Evolutionary conservation across 2,113 vertebrate species (phyloP), one percentile per base, ranked within the genome.

Genomic region (Lonchura striata): DNA sequence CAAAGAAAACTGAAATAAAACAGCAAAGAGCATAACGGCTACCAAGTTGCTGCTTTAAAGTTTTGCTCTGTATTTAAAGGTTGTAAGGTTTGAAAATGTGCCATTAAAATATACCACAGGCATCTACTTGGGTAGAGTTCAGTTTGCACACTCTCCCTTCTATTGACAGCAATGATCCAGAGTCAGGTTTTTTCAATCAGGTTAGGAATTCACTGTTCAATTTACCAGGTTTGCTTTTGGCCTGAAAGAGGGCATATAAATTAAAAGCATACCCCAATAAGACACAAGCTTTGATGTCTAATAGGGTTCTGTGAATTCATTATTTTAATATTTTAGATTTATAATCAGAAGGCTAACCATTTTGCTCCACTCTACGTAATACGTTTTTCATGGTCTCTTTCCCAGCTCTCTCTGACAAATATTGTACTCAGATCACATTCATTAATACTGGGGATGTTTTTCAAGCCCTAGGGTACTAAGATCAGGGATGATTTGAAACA

Each of bases 291-390:
- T 96, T 96, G 94, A 98, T 96, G 92, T 96, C 89, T 93, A 94
- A 95, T 85, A 95, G 60, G 57, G 61, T 92, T 97, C 79, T 82
- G 27, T 94, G 78, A 95, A 94, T 90, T 85, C 79, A 91, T 94
- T 92, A 93, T 95, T 97, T 96, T 96, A 92, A 72, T 95, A 92
- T 93, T 97, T 69, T 70, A 96, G 89, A 96, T 96, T 97, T 97
- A 97, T 97, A 95, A 91, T 96, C 86, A 96, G 69, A 90, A 70
- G 49, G 71, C 56, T 79, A 84, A 61, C 76, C 61, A 74, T 95
- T 92, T 95, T 91, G 69, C 84, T 96, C 50, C 13, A 57, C 37
- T 84, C 84, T 86, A 90, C 31, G 28, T 92, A 92, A 86, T 80
- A 91, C 12, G 28, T 96, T 96, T 96, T 94, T 95, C 78, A 95